These are phyloP conservation scores for Xestoiulus laeticollis DNA, from an alignment of 2,888 invertebrate genomes.

Conservation along the genomic window DNA sequence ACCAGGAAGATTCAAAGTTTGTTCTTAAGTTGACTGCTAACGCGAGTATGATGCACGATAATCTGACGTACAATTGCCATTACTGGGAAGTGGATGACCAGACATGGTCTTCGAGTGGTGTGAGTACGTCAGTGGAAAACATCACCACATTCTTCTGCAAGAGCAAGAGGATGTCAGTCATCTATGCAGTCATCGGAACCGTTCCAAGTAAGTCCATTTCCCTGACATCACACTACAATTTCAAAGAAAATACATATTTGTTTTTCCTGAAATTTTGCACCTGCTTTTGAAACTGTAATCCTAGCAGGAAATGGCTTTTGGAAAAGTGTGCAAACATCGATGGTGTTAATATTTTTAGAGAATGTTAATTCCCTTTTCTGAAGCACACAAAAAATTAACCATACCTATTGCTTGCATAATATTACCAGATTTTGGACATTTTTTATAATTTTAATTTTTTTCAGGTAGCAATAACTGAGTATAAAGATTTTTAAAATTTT, in stretches of 20 bases:
- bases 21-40: background rate
- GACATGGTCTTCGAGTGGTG: conserved; percentile 19
- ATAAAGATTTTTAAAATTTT: background rate
- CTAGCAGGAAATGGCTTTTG: too few species aligned
- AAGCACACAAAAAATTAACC: too few species aligned
- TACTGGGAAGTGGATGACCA: conserved; percentile 41
- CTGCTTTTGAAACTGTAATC: too few species aligned
- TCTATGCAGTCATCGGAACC: conserved; percentile 48
- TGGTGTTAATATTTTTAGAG: too few species aligned
- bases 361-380: too few species aligned
- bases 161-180: background rate
- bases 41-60: background rate
- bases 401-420: too few species aligned
- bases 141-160: background rate
- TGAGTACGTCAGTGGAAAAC: conserved; percentile 32
- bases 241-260: too few species aligned
- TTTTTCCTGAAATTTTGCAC: background rate
- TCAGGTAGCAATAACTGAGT: too few species aligned
- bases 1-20: background rate
- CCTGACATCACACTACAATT: too few species aligned
- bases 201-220: conserved; percentile 14
- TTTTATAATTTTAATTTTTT: too few species aligned
- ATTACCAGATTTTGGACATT: too few species aligned
- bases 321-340: too few species aligned
- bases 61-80: conserved; percentile 50